These are phyloP conservation scores for Hirundichthys speculiger DNA, from an alignment of 2,113 vertebrate species.

Conservation along the genomic window DNA sequence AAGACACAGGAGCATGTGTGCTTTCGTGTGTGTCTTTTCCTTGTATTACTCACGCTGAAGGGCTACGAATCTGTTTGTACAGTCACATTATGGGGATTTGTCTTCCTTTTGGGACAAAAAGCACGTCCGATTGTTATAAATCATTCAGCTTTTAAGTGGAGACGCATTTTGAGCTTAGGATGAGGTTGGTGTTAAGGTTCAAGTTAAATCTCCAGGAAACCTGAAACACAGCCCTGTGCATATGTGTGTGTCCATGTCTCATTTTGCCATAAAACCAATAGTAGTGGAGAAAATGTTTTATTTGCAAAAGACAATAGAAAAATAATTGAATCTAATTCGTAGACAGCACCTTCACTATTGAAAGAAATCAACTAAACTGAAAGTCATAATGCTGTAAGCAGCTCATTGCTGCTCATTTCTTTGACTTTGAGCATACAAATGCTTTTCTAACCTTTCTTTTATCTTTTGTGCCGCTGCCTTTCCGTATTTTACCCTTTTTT, in stretches of 20 bases:
- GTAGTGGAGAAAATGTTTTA: background rate
- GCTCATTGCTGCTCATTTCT: no score
- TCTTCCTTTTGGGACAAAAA: slow-evolving; percentile 1
- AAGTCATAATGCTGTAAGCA: no score
- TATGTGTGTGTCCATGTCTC: background rate
- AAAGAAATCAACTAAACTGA: no score
- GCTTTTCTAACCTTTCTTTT: slow-evolving; percentile 10
- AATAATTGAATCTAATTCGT: no score
- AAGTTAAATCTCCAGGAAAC: background rate
- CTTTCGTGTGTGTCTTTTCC: no score
- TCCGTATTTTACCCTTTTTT: no score
- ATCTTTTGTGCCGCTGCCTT: slow-evolving; percentile 9
- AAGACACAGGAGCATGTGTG: no score
- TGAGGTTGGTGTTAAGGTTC: background rate
- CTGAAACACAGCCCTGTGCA: background rate
- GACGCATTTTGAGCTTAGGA: background rate
- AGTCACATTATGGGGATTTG: background rate
- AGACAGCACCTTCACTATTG: no score
- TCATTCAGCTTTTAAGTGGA: background rate
- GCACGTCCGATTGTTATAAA: background rate
- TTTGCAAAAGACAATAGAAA: background rate
- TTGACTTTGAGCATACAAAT: background rate
- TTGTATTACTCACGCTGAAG: no score
- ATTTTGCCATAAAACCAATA: background rate
- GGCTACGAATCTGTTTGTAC: background rate